These are phyloP conservation scores for Acinonyx jubatus DNA, from an alignment of 2,113 vertebrate genomes.

Conservation along the genomic window DNA sequence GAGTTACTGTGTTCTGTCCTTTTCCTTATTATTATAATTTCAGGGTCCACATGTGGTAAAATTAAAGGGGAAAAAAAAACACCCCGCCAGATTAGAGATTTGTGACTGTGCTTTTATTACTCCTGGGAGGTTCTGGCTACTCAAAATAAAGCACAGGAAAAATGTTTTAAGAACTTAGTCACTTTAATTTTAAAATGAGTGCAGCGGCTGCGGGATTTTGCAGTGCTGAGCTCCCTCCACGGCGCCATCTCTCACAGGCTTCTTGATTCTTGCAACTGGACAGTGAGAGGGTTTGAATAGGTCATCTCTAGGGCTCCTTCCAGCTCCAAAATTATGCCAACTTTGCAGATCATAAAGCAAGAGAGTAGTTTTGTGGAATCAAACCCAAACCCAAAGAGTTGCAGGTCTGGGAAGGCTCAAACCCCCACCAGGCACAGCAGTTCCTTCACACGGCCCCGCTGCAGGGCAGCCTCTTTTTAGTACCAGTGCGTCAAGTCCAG, in stretches of 20 bases:
- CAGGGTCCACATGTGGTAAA: not conserved
- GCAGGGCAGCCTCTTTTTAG: no score
- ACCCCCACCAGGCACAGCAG: no score
- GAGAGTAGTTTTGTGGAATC: not conserved
- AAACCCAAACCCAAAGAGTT: not conserved
- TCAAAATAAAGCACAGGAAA: constrained; percentile 28
- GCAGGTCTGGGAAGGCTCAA: not conserved
- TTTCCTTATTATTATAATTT: not conserved
- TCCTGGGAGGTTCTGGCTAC: not conserved
- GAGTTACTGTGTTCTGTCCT: not conserved
- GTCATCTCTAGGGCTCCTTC: not conserved
- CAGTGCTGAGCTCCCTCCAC: not conserved
- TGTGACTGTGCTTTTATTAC: not conserved
- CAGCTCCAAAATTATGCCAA: not conserved
- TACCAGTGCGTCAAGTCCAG: not conserved
- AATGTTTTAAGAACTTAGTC: not conserved
- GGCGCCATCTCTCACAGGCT: fast-evolving
- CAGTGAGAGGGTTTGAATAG: not conserved
- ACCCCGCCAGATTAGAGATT: not conserved
- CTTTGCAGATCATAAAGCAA: not conserved
- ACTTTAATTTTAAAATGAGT: not conserved
- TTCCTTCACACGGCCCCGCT: not conserved
- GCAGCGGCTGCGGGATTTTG: not conserved
- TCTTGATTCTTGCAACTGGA: not conserved
- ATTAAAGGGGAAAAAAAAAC: not conserved